A percentile compares a stretch with the other conserved stretches of the same genome.
These are phyloP conservation scores for Charanyca ferruginea DNA, from an alignment of 2,888 invertebrate genomes.

Conservation along the genomic window DNA sequence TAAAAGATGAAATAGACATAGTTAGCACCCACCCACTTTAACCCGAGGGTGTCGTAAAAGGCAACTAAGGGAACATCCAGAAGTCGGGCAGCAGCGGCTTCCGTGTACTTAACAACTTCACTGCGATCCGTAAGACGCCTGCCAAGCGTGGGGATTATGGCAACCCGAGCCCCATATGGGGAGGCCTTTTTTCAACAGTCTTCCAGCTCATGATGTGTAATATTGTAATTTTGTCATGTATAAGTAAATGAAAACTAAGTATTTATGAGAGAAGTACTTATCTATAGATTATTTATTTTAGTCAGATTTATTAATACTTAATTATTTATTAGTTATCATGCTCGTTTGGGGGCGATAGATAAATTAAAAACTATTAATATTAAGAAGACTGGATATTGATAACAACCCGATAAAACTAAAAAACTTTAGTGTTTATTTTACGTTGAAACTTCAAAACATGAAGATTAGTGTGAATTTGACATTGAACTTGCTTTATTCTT, in stretches of 20 bases:
- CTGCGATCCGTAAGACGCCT: too few species aligned
- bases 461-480: conserved; percentile 11
- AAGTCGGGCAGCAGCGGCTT: too few species aligned
- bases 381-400: background rate
- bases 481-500: conserved; percentile 19
- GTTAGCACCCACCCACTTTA: too few species aligned
- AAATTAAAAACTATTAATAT: background rate
- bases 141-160: too few species aligned
- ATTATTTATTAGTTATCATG: background rate
- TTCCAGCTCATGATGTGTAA: too few species aligned
- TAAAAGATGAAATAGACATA: too few species aligned
- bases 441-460: background rate
- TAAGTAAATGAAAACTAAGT: background rate
- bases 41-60: too few species aligned
- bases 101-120: too few species aligned
- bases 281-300: background rate
- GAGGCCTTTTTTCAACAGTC: too few species aligned
- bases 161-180: too few species aligned
- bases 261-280: background rate
- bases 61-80: too few species aligned
- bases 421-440: background rate
- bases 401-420: background rate
- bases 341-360: background rate
- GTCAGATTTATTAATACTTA: background rate
- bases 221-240: background rate